Evolutionary conservation across 64 coral and sea anemone genomes (phyloP), one percentile per base, ranked within the genome.

Genomic region (Astreopora myriophthalma): DNA sequence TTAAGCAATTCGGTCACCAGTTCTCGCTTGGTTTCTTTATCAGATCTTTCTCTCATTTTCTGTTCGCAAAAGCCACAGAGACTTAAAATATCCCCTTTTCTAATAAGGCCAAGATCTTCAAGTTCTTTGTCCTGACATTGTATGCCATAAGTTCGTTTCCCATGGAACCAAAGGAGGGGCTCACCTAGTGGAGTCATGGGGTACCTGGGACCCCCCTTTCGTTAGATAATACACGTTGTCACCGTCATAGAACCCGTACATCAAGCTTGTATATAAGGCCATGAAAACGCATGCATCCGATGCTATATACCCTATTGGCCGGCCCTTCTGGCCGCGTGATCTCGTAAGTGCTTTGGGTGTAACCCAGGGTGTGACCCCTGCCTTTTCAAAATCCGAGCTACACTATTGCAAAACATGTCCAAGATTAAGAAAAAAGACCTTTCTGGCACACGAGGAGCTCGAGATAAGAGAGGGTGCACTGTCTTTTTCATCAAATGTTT

Each of bases 71-170:
- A 88, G 48, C 42, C 71, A 44, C 71, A 20, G 30, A 88, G 86
- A 72, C 44, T 88, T 86, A 86, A 86, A 34, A 86, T 86, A 36
- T 86, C 84, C 20, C 84, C 84, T 70, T 86, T 86, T 48, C 67
- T 86, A 69, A 65, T 38, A 69, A 70, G 84, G 66, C 84, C 84
- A 32, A 86, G 84, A 71, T 86, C 84, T 69, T 40, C 46, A 34
- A 86, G 46, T 61, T 88, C 86, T 75, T 88, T 74, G 69, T 88
- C 69, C 26, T 73, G 48, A 42, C 68, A 48, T 48, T 88, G 10
- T 66, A 66, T 28, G 62, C 62, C 25, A 66, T 66, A 19, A 60
- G 20, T 60, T 60, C 6, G 40, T 44, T 44, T 44, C 49, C 49
- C 49, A 55, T 55, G 49, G 49, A 55, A 55, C 17, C 49, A 55